Conservation (phyloP, 2,797 vertebrate genomes). For the Falco novaeseelandiae region DNA sequence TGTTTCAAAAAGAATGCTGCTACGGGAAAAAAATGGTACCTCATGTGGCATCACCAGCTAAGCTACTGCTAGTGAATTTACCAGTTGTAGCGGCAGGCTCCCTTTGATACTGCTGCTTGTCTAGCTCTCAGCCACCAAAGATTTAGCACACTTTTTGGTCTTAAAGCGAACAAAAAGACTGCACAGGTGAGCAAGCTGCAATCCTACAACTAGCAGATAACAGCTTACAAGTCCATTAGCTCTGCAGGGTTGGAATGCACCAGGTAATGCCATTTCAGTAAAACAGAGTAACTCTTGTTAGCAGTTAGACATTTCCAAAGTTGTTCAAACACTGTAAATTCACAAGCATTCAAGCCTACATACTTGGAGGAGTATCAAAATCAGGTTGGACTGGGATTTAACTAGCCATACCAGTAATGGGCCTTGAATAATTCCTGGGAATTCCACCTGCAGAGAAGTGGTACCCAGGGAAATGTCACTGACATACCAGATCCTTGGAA, state of each 20-base stretch:
- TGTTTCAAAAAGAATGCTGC: not conserved
- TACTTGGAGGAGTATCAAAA: fast-evolving
- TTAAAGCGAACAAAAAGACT: not conserved
- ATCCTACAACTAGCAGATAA: not conserved
- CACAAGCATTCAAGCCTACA: not conserved
- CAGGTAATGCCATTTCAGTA: not conserved
- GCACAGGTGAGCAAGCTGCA: not conserved
- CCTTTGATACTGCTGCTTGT: not conserved
- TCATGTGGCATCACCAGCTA: fast-evolving
- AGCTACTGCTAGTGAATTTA: not conserved
- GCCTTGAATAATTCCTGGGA: not conserved
- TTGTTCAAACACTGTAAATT: not conserved
- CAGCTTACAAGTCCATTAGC: not conserved
- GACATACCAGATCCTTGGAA: not conserved
- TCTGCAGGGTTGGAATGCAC: not conserved
- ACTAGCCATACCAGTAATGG: not conserved
- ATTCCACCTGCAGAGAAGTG: not conserved
- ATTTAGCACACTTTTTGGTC: not conserved
- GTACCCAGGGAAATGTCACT: not conserved
- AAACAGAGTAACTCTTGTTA: not conserved
- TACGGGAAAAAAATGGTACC: not conserved
- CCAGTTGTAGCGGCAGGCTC: not conserved
- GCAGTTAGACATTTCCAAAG: not conserved
- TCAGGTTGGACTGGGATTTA: not conserved
- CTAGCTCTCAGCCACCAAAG: not conserved